A percentile compares a stretch with the other conserved stretches of the same genome.
These are phyloP conservation scores for Euphonia xanthogaster DNA, from an alignment of 2,797 vertebrate species.

Conservation along the genomic window DNA sequence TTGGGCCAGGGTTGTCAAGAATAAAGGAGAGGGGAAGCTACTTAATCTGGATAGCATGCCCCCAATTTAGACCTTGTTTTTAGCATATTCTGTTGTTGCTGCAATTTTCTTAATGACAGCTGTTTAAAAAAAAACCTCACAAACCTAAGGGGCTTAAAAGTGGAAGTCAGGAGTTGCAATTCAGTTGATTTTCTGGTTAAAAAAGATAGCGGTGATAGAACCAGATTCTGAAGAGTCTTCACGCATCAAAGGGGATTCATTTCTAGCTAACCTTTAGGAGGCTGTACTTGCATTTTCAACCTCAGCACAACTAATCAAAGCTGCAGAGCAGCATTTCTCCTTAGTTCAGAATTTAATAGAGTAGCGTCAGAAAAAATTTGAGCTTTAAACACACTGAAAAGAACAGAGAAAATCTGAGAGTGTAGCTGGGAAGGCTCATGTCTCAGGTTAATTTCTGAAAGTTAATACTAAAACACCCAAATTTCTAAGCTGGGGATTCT, in stretches of 20 bases:
- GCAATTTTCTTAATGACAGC: not conserved
- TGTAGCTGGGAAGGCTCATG: not conserved
- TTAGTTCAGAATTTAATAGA: not conserved
- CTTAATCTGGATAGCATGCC: not conserved
- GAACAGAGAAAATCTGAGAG: not conserved
- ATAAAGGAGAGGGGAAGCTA: not conserved
- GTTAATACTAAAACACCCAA: not conserved
- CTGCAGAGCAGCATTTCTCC: not conserved
- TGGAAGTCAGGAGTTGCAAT: not conserved
- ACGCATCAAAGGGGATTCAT: not conserved
- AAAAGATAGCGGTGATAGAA: not conserved
- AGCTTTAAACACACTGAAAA: not conserved
- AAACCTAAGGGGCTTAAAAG: not conserved
- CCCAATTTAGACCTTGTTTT: not conserved
- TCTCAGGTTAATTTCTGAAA: not conserved
- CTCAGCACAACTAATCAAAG: not conserved
- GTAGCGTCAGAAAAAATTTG: not conserved
- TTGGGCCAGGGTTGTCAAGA: not conserved
- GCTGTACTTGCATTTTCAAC: not conserved
- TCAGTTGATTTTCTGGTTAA: not conserved
- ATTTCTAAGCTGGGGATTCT: not conserved
- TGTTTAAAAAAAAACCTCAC: not conserved
- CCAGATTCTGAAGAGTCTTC: not conserved
- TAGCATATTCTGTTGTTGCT: not conserved
- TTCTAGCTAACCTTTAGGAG: not conserved